A percentile compares a stretch with the other conserved stretches of the same genome.
phyloP scores from a whole-genome alignment of 2,888 invertebrate genomes.

The Rhyacophila evoluta region DNA sequence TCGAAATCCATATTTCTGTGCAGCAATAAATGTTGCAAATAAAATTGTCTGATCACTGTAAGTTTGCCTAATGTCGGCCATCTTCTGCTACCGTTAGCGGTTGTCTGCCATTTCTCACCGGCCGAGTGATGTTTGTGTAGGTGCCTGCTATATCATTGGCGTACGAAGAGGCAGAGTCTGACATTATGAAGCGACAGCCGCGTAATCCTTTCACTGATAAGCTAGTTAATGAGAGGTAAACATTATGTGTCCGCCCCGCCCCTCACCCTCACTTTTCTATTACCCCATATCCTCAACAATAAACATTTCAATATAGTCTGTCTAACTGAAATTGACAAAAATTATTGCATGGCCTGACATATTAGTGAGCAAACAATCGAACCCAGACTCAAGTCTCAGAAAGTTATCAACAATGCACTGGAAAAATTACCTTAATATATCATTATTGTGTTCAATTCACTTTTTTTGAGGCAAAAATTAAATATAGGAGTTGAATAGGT shows the following conservation, averaged over 20 bases:
- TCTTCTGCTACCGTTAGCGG: background rate
- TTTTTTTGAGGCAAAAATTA: too few relatives aligned
- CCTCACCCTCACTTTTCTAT: conserved; percentile 21
- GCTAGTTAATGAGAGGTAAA: conserved; percentile 98
- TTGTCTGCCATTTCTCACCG: conserved; percentile 32
- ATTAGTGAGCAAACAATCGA: too few relatives aligned
- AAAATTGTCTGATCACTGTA: conserved; percentile 1
- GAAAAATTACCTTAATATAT: too few relatives aligned
- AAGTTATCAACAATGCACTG: too few relatives aligned
- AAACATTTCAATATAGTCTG: background rate
- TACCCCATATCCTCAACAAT: background rate
- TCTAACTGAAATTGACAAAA: background rate
- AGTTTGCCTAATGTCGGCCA: background rate
- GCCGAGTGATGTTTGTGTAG: conserved; percentile 72
- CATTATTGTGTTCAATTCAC: too few relatives aligned
- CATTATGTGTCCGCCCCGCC: conserved; percentile 59
- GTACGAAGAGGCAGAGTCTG: conserved; percentile 91
- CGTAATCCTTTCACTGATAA: conserved; percentile 91
- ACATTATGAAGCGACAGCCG: conserved; percentile 95
- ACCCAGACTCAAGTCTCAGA: too few relatives aligned
- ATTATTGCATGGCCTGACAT: background rate
- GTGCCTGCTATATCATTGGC: conserved; percentile 93
- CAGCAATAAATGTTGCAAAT: too few relatives aligned
- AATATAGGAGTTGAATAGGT: too few relatives aligned
- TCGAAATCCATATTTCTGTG: too few relatives aligned